Base-by-base conservation (phyloP, 1,140 invertebrate species). In the Oryzaephilus surinamensis region DNA sequence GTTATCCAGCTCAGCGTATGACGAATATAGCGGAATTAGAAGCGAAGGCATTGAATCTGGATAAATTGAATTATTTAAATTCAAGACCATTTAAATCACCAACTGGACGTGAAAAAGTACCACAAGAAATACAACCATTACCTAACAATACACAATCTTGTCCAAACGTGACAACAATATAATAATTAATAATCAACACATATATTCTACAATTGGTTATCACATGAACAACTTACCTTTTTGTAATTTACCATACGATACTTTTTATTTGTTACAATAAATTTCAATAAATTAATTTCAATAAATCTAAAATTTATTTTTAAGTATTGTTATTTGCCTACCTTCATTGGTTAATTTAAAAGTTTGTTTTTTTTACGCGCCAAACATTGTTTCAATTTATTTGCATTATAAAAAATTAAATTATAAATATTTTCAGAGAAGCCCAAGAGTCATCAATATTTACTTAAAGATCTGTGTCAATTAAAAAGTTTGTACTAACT, bases 1-100 rank as follows among this genome's bases (percentile, higher is more conserved):
- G 45, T 18, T 55, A 55, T 41, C 53, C 53, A 12, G 48, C 51
- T 3, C 51, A 41, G n/a, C 51, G 49, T 7, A 50, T 52, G 43
- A 46, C 54, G 16, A 53, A 46, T 32, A 55, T 55, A 27, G 51
- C 51, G n/a, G 54, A 55, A 43, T n/a, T n/a, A n/a, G n/a, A n/a
- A n/a, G 16, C 52, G 13, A 41, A 51, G 44, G 40, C 36, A 7
- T 12, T 44, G 1, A 14, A 34, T 13, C 13, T n/a, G n/a, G 21
- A 20, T 16, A 40, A 39, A 11, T 23, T 38, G 12, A 13, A 37
- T 8, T 20, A 33, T 19, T 32, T 37, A 7, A 36, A 24, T 16
- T 19, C 41, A 1, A 30, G 42, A 13, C 29, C 40, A 2, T 51
- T 50, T 38, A 53, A 51, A 37, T 48, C 48, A 5, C 40, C 51